Evolutionary conservation across 2,888 invertebrate genomes (phyloP).

Genomic region (Leptopterna dolabrata): DNA sequence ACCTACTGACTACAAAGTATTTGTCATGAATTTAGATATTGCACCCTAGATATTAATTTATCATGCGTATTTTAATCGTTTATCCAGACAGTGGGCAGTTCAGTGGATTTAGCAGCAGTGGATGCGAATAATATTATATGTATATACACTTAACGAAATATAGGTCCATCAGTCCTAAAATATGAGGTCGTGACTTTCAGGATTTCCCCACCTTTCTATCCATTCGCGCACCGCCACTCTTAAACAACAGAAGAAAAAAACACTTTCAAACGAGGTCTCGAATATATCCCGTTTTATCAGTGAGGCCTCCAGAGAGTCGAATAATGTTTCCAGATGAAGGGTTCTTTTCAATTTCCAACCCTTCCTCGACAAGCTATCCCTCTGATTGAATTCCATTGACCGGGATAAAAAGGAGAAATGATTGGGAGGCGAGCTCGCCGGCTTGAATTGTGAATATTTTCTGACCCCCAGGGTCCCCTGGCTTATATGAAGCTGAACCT

Average conservation of each 20-base stretch:
- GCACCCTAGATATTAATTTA: too few relatives aligned
- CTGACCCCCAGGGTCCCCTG: neutral
- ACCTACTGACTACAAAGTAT: too few relatives aligned
- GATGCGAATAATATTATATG: too few relatives aligned
- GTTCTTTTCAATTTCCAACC: neutral
- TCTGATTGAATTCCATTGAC: conserved; percentile 2
- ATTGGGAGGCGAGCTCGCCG: neutral
- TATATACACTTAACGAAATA: too few relatives aligned
- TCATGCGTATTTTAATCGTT: too few relatives aligned
- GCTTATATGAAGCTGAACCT: neutral
- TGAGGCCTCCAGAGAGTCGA: neutral
- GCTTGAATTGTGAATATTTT: neutral
- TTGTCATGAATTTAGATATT: too few relatives aligned
- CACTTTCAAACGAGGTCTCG: neutral
- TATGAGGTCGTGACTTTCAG: neutral
- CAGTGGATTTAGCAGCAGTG: too few relatives aligned
- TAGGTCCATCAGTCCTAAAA: neutral
- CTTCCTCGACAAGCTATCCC: neutral
- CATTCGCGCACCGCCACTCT: neutral
- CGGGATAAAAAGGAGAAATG: neutral
- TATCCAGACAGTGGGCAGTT: too few relatives aligned
- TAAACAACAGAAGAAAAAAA: neutral
- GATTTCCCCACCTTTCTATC: neutral
- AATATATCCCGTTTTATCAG: neutral
- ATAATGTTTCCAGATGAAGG: conserved; percentile 2